Conservation (phyloP, 2,113 vertebrate genomes). For the Podarcis raffonei region DNA sequence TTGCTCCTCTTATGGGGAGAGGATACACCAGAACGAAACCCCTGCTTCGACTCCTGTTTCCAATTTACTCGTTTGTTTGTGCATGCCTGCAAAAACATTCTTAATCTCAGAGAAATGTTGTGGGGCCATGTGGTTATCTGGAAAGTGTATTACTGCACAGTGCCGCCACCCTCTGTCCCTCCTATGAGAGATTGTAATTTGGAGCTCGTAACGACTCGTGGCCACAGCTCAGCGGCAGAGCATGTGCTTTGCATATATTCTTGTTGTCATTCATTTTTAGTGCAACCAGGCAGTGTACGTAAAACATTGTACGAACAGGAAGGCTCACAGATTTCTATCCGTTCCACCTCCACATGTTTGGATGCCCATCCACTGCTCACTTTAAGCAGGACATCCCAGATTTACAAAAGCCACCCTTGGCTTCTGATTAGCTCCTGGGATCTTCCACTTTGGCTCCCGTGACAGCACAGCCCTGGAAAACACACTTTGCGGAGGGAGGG, state of each 20-base stretch:
- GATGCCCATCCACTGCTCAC: no score
- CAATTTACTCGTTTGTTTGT: constrained; percentile 37
- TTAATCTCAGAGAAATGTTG: constrained; percentile 41
- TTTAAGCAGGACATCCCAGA: no score
- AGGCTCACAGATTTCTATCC: neutral
- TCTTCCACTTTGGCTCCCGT: no score
- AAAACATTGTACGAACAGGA: neutral
- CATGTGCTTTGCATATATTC: neutral
- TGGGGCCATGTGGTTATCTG: constrained; percentile 6
- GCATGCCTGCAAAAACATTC: constrained; percentile 17
- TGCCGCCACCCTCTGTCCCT: neutral
- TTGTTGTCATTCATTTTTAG: neutral
- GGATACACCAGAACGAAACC: constrained; percentile 50
- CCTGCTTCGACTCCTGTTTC: constrained; percentile 56
- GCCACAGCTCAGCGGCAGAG: neutral
- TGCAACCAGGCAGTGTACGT: neutral
- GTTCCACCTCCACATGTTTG: neutral
- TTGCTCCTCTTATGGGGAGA: constrained; percentile 48
- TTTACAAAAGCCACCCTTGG: no score
- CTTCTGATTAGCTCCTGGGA: no score
- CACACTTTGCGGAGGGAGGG: neutral
- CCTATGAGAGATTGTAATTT: neutral
- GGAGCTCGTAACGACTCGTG: neutral
- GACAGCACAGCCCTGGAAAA: neutral
- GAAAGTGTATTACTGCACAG: constrained; percentile 18